phyloP scores from a whole-genome alignment of 2,797 vertebrate genomes.

The Mallotus villosus region DNA sequence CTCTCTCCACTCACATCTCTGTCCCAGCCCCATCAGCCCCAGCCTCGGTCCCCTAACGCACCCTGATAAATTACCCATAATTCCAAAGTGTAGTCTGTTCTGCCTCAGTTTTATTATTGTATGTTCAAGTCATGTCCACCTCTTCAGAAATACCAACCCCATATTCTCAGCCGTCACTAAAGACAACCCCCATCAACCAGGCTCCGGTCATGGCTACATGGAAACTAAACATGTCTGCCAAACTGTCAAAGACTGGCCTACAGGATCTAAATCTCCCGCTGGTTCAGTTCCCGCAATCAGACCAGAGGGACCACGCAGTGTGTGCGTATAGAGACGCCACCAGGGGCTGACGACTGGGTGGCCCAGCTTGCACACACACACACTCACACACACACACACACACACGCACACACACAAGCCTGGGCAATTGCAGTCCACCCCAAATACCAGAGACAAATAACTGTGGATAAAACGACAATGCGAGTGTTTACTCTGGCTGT shows the following conservation, averaged over 20 bases:
- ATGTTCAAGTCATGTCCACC: background rate
- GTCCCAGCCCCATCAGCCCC: background rate
- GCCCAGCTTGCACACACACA: background rate
- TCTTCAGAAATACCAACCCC: background rate
- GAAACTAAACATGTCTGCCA: background rate
- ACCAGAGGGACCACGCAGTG: background rate
- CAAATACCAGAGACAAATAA: slow-evolving; percentile 3
- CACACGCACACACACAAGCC: background rate
- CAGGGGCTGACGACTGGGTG: background rate
- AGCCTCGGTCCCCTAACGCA: background rate
- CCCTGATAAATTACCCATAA: background rate
- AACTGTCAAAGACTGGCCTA: background rate
- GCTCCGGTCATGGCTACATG: background rate
- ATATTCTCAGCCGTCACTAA: background rate
- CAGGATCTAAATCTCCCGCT: background rate
- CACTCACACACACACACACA: background rate
- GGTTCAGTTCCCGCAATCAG: background rate
- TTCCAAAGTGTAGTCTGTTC: background rate
- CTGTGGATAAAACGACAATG: background rate
- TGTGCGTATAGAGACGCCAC: background rate
- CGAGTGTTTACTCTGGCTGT: background rate
- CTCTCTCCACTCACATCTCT: background rate
- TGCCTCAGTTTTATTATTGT: background rate
- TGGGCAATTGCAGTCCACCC: background rate
- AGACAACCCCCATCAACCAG: background rate